These are phyloP conservation scores for Drosophila azteca DNA, from an alignment of 1,140 invertebrate genomes.

Conservation along the genomic window DNA sequence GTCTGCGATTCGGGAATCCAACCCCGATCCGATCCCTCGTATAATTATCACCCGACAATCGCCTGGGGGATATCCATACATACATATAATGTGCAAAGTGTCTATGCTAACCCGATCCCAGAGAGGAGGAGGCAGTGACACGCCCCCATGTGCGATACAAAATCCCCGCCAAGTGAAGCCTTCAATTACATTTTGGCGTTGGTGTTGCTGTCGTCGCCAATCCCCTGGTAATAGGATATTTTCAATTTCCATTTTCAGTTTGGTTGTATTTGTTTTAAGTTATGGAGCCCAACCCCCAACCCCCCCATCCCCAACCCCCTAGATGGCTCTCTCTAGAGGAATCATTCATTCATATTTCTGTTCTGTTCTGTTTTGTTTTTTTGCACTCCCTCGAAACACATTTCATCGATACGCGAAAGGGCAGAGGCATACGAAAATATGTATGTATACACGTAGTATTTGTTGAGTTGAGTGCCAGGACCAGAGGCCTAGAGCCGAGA, in stretches of 20 bases:
- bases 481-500: constrained; percentile 4
- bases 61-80: constrained; percentile 40
- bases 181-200: constrained; percentile 57
- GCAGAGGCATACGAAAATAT: constrained; percentile 10
- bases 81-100: constrained; percentile 45
- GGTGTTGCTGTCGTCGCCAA: constrained; percentile 54
- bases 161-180: constrained; percentile 53
- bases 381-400: constrained; percentile 21
- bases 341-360: constrained; percentile 31
- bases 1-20: constrained; percentile 35
- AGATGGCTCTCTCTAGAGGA: constrained; percentile 35
- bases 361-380: background rate
- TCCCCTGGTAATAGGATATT: constrained; percentile 72
- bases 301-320: no score
- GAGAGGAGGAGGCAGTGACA: no score
- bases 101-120: constrained; percentile 40
- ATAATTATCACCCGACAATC: constrained; percentile 59
- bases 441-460: constrained; percentile 13
- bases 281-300: constrained; percentile 17
- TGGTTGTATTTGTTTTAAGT: constrained; percentile 63
- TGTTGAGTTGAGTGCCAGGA: constrained; percentile 11
- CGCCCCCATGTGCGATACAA: background rate
- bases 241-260: constrained; percentile 71
- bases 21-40: background rate
- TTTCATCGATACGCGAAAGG: constrained; percentile 51